Base-by-base conservation (phyloP, 2,888 invertebrate species). In the Troglohyphantes excavatus region DNA sequence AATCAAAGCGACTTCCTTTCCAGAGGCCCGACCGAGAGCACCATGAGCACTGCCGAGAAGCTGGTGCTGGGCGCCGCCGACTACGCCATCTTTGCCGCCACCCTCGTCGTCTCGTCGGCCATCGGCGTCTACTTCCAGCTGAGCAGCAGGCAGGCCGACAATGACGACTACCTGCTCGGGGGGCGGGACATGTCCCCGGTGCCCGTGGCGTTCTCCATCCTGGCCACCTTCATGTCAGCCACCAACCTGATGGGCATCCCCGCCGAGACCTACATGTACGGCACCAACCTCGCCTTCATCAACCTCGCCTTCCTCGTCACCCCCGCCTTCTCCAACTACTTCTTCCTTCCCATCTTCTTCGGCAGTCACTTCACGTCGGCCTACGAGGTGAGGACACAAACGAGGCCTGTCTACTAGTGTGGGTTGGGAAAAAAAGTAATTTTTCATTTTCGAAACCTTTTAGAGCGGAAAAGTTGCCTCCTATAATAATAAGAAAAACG, bases 201-300 rank as follows among this genome's bases (percentile, higher is more conserved):
- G 6, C 97, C 98, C 0, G 97, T 98, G 0, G 96, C 97, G 1
- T 96, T 97, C 91, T 97, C 97, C 2, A 94, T 98, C 86, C 97
- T 98, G 96, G 97, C 97, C 17, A 97, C 97, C 33, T 98, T 98
- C 93, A 97, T 98, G 96, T 97, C 98, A 0, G 97, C 98, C 43
- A 96, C 98, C 81, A 97, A 97, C 0, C 93, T 98, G 59, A 94
- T 98, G n/a, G 98, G 98, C 17, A 96, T 97, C 2, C 96, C 97
- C 33, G 95, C 96, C 75, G 98, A 98, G 93, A 96, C 96, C 93
- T 98, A 98, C 93, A 95, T 95, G 91, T 96, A 95, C 92, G 97
- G 98, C 75, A 95, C 96, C 91, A 96, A 96, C 93, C 97, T 98
- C 93, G 94, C 96, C 13, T 94, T 96, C 26, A 96, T 97, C 73